phyloP scores from a whole-genome alignment of 2,113 vertebrate species.

The Carassius gibelio region DNA sequence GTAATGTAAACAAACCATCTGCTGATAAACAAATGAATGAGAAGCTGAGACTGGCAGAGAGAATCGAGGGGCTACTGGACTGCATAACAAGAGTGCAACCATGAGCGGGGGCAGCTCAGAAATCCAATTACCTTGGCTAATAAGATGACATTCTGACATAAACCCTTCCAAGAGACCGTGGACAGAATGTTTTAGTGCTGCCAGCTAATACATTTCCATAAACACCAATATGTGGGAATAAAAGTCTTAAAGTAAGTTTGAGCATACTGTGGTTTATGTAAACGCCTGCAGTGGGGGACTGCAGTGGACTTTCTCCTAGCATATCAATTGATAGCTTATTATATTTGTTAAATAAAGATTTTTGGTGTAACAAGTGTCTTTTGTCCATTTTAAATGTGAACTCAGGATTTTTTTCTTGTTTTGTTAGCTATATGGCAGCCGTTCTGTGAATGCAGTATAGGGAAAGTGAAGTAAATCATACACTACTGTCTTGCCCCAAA shows the following conservation, averaged over 20 bases:
- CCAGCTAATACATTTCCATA: constrained; percentile 34
- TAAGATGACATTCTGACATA: constrained; percentile 73
- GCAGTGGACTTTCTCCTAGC: not conserved
- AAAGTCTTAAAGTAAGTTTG: constrained; percentile 12
- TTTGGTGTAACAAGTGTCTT: not conserved
- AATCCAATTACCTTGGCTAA: constrained; percentile 78
- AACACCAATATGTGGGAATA: constrained; percentile 49
- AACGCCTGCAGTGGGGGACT: no score
- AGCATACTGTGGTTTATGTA: not conserved
- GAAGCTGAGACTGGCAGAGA: constrained; percentile 12
- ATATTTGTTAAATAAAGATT: not conserved
- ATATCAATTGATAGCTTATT: not conserved
- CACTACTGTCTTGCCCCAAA: no score
- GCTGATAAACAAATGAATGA: constrained; percentile 46
- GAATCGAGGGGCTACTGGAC: constrained; percentile 23
- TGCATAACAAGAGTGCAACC: constrained; percentile 35
- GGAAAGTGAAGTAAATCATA: not conserved
- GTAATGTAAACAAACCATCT: constrained; percentile 42
- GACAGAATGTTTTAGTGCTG: constrained; percentile 67
- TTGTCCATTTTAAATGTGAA: not conserved
- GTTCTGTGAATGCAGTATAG: not conserved
- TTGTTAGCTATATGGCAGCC: not conserved
- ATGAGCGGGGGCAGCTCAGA: constrained; percentile 45
- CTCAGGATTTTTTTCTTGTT: not conserved
- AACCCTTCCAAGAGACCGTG: constrained; percentile 68